Percentiles rank a stretch among this genome's conserved stretches.
phyloP scores from a whole-genome alignment of 2,888 invertebrate genomes.

The Drosophila melanosoma region DNA sequence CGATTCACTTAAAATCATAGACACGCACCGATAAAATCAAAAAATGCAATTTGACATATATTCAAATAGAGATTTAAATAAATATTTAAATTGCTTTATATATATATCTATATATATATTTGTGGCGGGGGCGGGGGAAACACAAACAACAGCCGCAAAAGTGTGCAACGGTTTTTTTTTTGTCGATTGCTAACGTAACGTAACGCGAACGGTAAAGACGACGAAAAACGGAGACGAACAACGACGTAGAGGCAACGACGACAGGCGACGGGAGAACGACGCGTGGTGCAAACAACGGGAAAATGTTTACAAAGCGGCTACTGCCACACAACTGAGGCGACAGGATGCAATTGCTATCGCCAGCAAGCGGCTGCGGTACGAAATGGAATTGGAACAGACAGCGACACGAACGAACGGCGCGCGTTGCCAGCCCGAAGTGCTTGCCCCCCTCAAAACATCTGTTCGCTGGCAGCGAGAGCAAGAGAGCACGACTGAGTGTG shows the following conservation, averaged over 20 bases:
- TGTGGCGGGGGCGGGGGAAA: not conserved
- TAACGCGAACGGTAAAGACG: conserved; percentile 54
- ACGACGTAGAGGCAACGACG: conserved; percentile 58
- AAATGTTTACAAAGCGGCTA: conserved; percentile 79
- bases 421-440: conserved; percentile 39
- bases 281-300: conserved; percentile 70
- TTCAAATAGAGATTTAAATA: conserved; percentile 8
- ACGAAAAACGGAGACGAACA: conserved; percentile 67
- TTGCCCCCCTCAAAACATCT: conserved; percentile 47
- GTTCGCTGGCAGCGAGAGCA: conserved; percentile 21
- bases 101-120: no score
- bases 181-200: conserved; percentile 27
- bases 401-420: conserved; percentile 35
- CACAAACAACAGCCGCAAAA: conserved; percentile 54
- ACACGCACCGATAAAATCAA: conserved; percentile 66
- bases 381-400: conserved; percentile 65
- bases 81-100: no score
- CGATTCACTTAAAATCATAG: conserved; percentile 62
- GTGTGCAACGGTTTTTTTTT: conserved; percentile 39
- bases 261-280: conserved; percentile 67
- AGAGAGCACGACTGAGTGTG: conserved; percentile 8
- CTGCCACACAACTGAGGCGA: conserved; percentile 77
- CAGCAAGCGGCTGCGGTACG: conserved; percentile 56
- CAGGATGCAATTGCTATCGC: conserved; percentile 67
- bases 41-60: conserved; percentile 24